Evolutionary conservation across 2,888 invertebrate genomes (phyloP).

Genomic region (Capitulum mitella): DNA sequence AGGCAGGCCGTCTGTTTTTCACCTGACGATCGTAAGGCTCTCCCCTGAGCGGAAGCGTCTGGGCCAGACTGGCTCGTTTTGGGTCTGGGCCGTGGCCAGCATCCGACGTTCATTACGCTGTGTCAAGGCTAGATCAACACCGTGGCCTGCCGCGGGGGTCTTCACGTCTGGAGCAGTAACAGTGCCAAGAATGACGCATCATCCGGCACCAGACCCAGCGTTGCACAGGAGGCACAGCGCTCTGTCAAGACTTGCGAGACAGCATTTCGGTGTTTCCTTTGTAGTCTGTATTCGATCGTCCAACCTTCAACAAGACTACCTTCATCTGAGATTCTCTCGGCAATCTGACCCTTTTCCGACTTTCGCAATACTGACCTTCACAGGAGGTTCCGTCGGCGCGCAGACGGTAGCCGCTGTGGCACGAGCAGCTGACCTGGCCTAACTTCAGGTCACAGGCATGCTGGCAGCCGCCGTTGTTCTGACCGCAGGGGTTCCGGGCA

Average conservation of each 20-base stretch:
- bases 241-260: not conserved
- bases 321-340: too few species aligned
- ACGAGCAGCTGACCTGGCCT: constrained; percentile 38
- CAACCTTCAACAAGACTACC: too few species aligned
- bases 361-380: not conserved
- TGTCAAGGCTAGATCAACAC: too few species aligned
- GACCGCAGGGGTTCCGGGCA: constrained; percentile 40
- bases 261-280: not conserved
- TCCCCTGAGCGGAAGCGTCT: not conserved
- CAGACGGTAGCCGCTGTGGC: constrained; percentile 40
- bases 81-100: too few species aligned
- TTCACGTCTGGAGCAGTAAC: too few species aligned
- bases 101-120: too few species aligned
- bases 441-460: constrained; percentile 45
- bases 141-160: too few species aligned
- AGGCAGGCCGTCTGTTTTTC: not conserved
- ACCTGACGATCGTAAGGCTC: not conserved
- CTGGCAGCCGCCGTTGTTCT: constrained; percentile 48
- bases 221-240: not conserved
- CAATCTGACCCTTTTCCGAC: not conserved
- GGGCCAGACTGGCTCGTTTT: too few species aligned
- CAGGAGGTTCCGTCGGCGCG: constrained; percentile 38
- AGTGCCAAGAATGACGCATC: too few species aligned
- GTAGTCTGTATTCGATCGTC: not conserved
- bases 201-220: not conserved